Evolutionary conservation across 2,113 vertebrate species (phyloP), one percentile per base, ranked within the genome.

Genomic region (Zosterops pallidus): DNA sequence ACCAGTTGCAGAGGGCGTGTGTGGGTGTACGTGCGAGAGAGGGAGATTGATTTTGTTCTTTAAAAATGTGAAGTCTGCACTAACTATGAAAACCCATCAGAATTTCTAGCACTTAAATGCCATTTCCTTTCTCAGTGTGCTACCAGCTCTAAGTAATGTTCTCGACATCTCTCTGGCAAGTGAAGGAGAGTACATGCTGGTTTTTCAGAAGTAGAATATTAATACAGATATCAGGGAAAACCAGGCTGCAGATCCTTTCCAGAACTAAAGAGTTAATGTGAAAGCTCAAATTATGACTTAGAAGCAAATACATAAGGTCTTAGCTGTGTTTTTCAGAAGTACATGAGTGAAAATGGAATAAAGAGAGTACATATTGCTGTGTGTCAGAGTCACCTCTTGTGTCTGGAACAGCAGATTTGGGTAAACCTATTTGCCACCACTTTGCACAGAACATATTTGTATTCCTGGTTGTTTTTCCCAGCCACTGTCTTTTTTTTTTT

Each of bases 31-130:
- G 26, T 92, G 91, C 2, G 5, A 82, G 88, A 91, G 93, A 60
- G 70, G 74, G 86, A 95, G 91, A 96, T 95, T 92, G 94, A 96
- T 94, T 94, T 85, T 91, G 93, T 96, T 95, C 89, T 95, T 90
- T 88, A 72, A 78, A 95, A 95, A 93, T 90, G 85, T 95, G 94
- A 94, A 94, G 87, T 89, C 91, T 96, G 90, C 53, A 13, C 87
- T 92, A 71, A 92, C 65, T 87, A 50, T 93, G 94, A 96, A 88
- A 92, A 86, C 87, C 93, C 82, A 62, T 87, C 89, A 95, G 78
- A 79, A 93, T 90, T 97, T 87, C 89, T 85, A 86, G 84, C 81
- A n/a, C 94, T 97, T 83, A 88, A 92, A 65, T 56, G 12, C 91
- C 84, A 86, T 91, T 95, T 95, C 87, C 82, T 77, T 86, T 87